Conservation (phyloP, 1,140 invertebrate genomes). For the Eupeodes corollae region DNA sequence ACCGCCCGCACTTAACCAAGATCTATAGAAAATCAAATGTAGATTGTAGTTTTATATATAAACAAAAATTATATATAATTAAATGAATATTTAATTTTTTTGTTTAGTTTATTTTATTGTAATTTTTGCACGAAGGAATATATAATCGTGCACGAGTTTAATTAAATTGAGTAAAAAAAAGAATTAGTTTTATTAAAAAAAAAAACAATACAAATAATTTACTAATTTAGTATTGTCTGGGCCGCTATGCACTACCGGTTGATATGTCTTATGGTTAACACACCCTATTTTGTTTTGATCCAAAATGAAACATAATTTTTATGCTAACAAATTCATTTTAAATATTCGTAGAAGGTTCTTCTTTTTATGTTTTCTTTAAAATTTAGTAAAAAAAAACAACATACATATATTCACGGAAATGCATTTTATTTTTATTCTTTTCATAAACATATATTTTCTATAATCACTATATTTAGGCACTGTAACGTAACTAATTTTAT, state of each 20-base stretch:
- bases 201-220: constrained; percentile 12
- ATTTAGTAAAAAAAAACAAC: background rate
- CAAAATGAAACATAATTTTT: no score
- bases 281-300: constrained; percentile 9
- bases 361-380: background rate
- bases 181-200: constrained; percentile 6
- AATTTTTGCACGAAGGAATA: background rate
- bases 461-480: background rate
- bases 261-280: constrained; percentile 38
- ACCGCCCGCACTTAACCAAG: no score
- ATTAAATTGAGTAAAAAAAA: constrained; percentile 4
- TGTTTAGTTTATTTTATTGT: background rate
- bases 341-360: background rate
- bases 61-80: background rate
- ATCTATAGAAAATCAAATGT: background rate
- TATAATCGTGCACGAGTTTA: background rate
- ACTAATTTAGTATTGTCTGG: background rate
- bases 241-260: background rate
- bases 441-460: background rate
- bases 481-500: background rate
- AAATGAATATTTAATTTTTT: background rate
- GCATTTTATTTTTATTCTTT: background rate
- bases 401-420: background rate
- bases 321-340: no score
- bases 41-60: background rate